Conservation (phyloP, 2,888 invertebrate species). For the Andrena fulva region DNA sequence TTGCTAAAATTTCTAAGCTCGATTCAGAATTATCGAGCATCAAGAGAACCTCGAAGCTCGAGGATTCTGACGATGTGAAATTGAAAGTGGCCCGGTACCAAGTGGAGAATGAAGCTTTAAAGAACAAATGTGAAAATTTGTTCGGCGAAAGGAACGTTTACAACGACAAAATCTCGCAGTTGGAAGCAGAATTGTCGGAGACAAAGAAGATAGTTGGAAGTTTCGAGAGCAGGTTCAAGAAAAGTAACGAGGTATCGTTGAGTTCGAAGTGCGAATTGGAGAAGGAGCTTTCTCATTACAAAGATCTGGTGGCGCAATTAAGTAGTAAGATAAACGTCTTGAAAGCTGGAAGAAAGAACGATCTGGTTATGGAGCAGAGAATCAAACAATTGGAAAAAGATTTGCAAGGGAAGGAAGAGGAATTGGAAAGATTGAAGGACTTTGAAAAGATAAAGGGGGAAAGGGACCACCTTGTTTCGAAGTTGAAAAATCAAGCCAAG, state of each 20-base stretch:
- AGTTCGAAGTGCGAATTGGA: conserved; percentile 69
- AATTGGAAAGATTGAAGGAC: conserved; percentile 74
- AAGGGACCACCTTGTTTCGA: conserved; percentile 87
- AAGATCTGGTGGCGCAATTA: conserved; percentile 73
- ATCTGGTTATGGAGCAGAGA: conserved; percentile 70
- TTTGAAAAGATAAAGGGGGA: conserved; percentile 85
- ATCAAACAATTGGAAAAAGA: conserved; percentile 78
- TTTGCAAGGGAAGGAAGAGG: conserved; percentile 74
- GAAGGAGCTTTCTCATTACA: conserved; percentile 75
- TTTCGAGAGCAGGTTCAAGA: conserved; percentile 80
- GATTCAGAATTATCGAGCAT: conserved; percentile 69
- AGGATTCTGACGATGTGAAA: conserved; percentile 69
- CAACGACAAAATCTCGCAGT: conserved; percentile 86
- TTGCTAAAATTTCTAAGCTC: conserved; percentile 69
- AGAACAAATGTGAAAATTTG: conserved; percentile 74
- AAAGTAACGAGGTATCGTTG: conserved; percentile 60
- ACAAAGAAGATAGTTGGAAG: conserved; percentile 78
- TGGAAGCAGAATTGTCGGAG: conserved; percentile 85
- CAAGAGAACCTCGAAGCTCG: conserved; percentile 66
- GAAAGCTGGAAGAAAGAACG: conserved; percentile 70
- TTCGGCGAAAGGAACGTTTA: conserved; percentile 72
- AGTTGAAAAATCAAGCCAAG: conserved; percentile 88
- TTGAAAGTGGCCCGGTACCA: conserved; percentile 67
- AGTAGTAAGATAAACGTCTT: conserved; percentile 64
- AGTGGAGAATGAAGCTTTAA: conserved; percentile 75